A percentile compares a stretch with the other conserved stretches of the same genome.
phyloP scores from a whole-genome alignment of 2,113 vertebrate species.

The Dendrocopos noguchii region DNA sequence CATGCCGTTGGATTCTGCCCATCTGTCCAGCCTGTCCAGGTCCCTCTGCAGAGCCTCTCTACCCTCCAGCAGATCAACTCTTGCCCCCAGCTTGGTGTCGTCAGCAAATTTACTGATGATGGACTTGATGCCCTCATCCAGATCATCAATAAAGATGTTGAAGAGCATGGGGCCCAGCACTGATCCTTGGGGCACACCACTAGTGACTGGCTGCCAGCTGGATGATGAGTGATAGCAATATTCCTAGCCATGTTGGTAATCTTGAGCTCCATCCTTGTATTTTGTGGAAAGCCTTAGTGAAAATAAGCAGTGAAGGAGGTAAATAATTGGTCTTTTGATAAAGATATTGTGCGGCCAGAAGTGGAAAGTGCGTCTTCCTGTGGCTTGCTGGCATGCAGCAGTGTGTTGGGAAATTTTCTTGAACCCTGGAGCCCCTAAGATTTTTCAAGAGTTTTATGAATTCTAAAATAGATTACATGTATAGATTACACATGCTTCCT shows the following conservation, averaged over 20 bases:
- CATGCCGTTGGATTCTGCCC: no score
- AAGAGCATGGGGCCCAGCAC: no score
- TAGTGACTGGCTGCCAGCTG: no score
- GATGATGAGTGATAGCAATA: accelerated
- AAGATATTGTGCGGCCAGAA: background rate
- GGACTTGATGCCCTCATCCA: no score
- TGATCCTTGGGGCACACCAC: no score
- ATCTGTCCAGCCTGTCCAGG: no score
- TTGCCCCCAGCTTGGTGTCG: no score
- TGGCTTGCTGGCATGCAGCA: background rate
- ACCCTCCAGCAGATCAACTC: no score
- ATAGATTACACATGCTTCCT: background rate
- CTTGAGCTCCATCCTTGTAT: background rate
- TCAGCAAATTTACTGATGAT: no score
- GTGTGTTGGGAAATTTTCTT: background rate
- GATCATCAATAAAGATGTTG: no score
- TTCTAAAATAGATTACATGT: background rate
- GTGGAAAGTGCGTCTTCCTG: background rate
- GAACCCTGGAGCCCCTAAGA: background rate
- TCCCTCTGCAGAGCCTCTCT: no score
- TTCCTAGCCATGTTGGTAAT: background rate
- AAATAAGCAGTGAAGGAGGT: background rate
- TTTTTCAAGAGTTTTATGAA: background rate
- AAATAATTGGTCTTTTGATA: background rate
- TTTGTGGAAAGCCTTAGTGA: background rate